Evolutionary conservation across 2,888 invertebrate genomes (phyloP), one percentile per base, ranked within the genome.

Genomic region (Polietes domitor): DNA sequence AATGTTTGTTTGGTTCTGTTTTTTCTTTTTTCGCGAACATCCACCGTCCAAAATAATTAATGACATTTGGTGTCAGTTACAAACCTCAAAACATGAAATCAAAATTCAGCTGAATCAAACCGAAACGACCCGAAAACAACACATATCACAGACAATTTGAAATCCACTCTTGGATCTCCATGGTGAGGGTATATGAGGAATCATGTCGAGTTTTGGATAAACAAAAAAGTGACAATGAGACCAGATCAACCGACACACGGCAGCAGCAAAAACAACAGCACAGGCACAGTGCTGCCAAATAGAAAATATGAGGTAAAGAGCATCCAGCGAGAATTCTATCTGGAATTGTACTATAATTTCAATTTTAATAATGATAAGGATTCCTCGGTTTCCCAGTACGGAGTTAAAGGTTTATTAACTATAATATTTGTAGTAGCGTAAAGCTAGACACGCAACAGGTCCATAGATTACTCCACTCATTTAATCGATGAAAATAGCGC

Each of bases 61-160:
- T 90, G 90, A 89, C 87, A 87, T 87, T 87, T 86, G 89, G 87
- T 90, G 90, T 90, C 91, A 90, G 76, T 85, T 88, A 88, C 90
- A 89, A 90, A 90, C 89, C 89, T 87, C 87, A 73, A 88, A 89
- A 89, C 88, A 89, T 86, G 87, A 86, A 88, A 89, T 90, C 90
- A 90, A 88, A 88, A 73, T 47, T 17, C 74, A 28, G 41, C 43
- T 24, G 68, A 43, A 43, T 72, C 17, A 83, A 74, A 86, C 86
- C 85, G n/a, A 86, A 73, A 72, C 5, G 12, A 75, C 65, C 32
- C 21, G 63, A 21, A 47, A 68, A 68, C 32, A 32, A 53, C 37
- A n/a, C 24, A 68, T 12, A 68, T 41, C 26, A 41, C 55, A 43
- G 63, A 55, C 21, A 10, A 37, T 61, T 71, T 55, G 55, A 12